Conservation (phyloP, 2,113 vertebrate species). For the Naja naja region DNA sequence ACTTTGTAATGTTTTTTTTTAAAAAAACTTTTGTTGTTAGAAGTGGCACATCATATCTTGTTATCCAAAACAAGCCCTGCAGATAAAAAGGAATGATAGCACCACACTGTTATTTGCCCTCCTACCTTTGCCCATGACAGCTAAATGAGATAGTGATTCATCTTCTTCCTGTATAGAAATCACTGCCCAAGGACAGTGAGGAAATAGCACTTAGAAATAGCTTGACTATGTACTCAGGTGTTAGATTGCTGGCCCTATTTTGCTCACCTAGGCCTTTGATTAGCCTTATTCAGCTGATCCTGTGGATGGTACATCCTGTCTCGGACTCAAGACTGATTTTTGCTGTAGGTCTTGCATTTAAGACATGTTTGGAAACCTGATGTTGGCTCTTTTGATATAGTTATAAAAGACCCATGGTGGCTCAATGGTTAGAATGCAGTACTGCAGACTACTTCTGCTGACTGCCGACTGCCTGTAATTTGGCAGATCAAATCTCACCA, state of each 20-base stretch:
- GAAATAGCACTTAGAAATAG: background rate
- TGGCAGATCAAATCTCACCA: too few species aligned
- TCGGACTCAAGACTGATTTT: background rate
- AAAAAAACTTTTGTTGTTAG: background rate
- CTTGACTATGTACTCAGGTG: background rate
- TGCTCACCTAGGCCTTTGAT: background rate
- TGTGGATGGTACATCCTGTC: background rate
- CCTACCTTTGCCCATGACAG: background rate
- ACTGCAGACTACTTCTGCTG: too few species aligned
- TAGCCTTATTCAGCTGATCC: background rate
- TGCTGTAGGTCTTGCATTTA: background rate
- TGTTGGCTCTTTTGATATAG: background rate
- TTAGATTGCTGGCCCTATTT: background rate
- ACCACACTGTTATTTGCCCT: background rate
- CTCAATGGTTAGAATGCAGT: too few species aligned
- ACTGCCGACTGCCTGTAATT: too few species aligned
- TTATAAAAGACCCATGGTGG: too few species aligned
- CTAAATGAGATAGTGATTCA: background rate
- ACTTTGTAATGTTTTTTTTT: background rate
- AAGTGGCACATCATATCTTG: background rate
- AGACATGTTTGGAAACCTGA: background rate
- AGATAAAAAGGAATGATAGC: background rate
- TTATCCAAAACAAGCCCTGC: background rate
- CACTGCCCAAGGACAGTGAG: background rate
- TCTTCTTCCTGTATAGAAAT: background rate